These are phyloP conservation scores for Centruroides vittatus DNA, from an alignment of 1,140 invertebrate genomes.

Conservation along the genomic window DNA sequence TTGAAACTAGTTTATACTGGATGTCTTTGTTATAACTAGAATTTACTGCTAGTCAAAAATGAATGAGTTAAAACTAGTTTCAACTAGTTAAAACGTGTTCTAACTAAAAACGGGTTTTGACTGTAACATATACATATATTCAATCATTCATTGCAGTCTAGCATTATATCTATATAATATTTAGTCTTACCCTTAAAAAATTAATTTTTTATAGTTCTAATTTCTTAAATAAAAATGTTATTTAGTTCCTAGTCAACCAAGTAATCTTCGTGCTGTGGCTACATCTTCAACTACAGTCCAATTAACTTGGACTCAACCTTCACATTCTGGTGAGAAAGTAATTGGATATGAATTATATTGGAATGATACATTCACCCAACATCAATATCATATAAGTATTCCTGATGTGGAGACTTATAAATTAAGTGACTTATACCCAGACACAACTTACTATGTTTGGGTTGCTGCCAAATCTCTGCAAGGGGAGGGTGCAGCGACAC, in stretches of 20 bases:
- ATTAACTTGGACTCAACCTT: conserved; percentile 76
- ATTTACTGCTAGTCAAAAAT: too few relatives aligned
- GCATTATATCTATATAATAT: too few relatives aligned
- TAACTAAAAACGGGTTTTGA: too few relatives aligned
- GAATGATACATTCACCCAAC: conserved; percentile 85
- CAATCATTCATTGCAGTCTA: too few relatives aligned
- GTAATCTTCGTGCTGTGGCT: conserved; percentile 53
- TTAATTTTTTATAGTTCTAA: too few relatives aligned
- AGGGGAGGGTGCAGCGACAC: conserved; percentile 83
- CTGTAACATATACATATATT: too few relatives aligned
- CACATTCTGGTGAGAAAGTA: conserved; percentile 80
- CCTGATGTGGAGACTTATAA: conserved; percentile 66
- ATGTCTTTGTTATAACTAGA: too few relatives aligned
- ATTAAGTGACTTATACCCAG: conserved; percentile 55
- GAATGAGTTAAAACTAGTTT: too few relatives aligned
- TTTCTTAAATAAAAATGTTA: not conserved
- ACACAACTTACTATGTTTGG: conserved; percentile 90
- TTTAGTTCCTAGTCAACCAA: conserved; percentile 78
- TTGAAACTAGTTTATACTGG: too few relatives aligned
- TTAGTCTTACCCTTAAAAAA: too few relatives aligned
- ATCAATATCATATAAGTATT: conserved; percentile 51
- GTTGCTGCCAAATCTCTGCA: conserved; percentile 73
- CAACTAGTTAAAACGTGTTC: too few relatives aligned
- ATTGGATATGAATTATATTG: conserved; percentile 91
- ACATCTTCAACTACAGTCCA: conserved; percentile 62